Evolutionary conservation across 2,113 vertebrate species (phyloP), one percentile per base, ranked within the genome.

Genomic region (Sprattus sprattus): DNA sequence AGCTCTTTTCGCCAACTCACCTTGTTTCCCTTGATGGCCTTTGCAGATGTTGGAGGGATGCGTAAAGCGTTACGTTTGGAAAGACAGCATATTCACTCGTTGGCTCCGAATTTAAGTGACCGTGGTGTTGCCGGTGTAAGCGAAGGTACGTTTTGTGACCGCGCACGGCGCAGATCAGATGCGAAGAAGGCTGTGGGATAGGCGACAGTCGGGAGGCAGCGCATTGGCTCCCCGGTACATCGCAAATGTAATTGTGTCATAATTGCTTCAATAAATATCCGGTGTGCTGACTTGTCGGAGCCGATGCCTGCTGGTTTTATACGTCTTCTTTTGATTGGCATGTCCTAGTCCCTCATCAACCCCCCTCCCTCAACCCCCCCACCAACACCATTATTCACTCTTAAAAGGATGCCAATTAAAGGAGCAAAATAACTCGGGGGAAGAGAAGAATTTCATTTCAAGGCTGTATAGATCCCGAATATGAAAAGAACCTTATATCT

Each of bases 231-330:
- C 71, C 28, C 71, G 0, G 71, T 78, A 67, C 28, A 78, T 78
- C 11, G 71, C 71, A 78, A 32, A 78, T 78, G 71, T 15, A 78
- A 39, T 32, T 78, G 71, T 78, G 71, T 78, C 71, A 78, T 78
- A 78, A 78, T 78, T 78, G 71, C 71, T 32, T 15, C 25, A 71
- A 71, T 32, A 78, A 78, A 78, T 78, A 78, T 78, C 32, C 71
- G 13, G 71, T 39, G 71, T 78, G 15, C 60, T 75, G 67, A 75
- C 71, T 78, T 78, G 71, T 78, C 71, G 28, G 10, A 32, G 71
- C 32, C 13, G 32, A 78, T 78, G 28, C 71, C 71, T 67, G 64
- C 64, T 78, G 71, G 10, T 78, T 39, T 32, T 78, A 28, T 39
- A 28, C 71, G 25, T 75, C 67, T 78, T 78, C 9, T 67, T 25